Evolutionary conservation across 2,113 vertebrate species (phyloP).

Genomic region (Oreochromis aureus): DNA sequence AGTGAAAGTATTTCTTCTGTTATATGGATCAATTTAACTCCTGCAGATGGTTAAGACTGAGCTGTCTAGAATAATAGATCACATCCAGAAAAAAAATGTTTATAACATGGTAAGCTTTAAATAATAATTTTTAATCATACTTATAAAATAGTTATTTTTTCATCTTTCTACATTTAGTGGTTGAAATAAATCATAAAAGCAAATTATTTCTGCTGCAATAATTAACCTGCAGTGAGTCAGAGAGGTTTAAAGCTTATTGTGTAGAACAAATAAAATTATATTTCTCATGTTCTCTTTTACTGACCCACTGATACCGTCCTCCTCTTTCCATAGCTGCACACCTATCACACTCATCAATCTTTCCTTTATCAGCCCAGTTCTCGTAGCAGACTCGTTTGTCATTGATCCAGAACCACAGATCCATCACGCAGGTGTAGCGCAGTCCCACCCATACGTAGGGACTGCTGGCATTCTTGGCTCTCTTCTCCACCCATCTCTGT

Average conservation of each 20-base stretch:
- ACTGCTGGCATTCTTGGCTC: neutral
- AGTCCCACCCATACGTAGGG: neutral
- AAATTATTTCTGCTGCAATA: rapidly evolving
- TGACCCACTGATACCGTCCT: neutral
- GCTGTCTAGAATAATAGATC: neutral
- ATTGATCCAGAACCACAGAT: neutral
- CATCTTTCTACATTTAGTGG: neutral
- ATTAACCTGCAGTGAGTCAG: neutral
- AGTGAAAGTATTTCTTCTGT: neutral
- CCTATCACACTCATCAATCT: rapidly evolving
- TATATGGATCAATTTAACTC: neutral
- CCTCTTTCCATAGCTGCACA: neutral
- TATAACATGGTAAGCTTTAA: neutral
- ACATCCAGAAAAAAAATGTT: neutral
- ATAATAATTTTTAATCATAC: neutral
- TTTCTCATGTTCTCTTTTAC: rapidly evolving
- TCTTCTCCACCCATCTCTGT: rapidly evolving
- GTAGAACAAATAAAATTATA: neutral
- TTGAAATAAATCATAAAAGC: neutral
- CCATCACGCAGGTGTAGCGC: rapidly evolving
- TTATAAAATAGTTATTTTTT: neutral
- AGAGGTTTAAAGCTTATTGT: neutral
- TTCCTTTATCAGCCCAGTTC: neutral
- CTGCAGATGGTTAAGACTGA: neutral
- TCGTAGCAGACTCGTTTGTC: rapidly evolving